Conservation (phyloP, 2,113 vertebrate genomes). For the Muntiacus reevesi region DNA sequence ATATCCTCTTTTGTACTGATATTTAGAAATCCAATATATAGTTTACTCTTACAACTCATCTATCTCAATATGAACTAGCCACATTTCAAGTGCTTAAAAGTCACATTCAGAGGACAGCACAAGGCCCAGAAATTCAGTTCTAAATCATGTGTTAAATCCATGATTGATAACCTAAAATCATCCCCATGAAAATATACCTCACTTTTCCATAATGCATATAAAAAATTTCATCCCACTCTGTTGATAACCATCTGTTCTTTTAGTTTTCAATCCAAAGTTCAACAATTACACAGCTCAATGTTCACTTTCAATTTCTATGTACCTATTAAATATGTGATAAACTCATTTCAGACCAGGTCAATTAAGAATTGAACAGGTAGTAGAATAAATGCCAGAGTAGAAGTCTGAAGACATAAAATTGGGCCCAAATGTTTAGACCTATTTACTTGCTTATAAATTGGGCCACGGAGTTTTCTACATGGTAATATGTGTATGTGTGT, state of each 20-base stretch:
- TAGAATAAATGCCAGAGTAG: neutral
- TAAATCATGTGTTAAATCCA: neutral
- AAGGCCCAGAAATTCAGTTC: neutral
- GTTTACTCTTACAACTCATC: neutral
- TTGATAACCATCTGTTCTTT: neutral
- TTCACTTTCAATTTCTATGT: neutral
- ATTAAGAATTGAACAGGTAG: neutral
- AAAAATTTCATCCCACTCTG: neutral
- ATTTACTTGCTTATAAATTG: neutral
- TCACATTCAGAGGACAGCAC: neutral
- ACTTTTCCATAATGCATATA: neutral
- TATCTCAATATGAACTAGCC: neutral
- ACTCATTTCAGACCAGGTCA: neutral
- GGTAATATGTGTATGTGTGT: neutral
- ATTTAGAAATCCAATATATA: neutral
- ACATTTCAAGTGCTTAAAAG: slow-evolving; percentile 22
- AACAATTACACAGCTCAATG: neutral
- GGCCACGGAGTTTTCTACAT: neutral
- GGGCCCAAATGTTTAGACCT: neutral
- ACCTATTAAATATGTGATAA: neutral
- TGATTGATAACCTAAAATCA: neutral
- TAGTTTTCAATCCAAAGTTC: neutral
- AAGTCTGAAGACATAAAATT: neutral
- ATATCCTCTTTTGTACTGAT: neutral
- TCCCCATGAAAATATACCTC: neutral